A percentile compares a stretch with the other conserved stretches of the same genome.
Evolutionary conservation across 1,140 invertebrate species (phyloP).

Genomic region (Atta colombica): DNA sequence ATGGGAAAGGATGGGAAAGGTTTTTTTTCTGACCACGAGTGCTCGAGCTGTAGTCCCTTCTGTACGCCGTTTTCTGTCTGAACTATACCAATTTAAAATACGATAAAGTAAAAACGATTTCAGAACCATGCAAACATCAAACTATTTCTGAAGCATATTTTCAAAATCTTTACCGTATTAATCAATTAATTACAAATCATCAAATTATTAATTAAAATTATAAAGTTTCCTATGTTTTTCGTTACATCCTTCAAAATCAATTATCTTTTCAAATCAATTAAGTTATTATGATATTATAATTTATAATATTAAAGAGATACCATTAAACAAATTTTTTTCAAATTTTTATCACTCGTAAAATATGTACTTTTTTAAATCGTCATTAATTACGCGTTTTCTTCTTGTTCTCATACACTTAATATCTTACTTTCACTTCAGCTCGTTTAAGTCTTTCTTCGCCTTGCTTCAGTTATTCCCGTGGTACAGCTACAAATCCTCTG

Average conservation of each 20-base stretch:
- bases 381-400: not conserved
- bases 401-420: not conserved
- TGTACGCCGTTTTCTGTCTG: not conserved
- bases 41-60: not conserved
- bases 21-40: slow-evolving; percentile 25
- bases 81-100: slow-evolving; percentile 22
- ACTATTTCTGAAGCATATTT: not conserved
- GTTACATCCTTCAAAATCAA: not conserved
- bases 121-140: not conserved
- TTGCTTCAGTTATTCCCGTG: not conserved
- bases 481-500: slow-evolving; percentile 36
- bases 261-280: not conserved
- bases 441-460: slow-evolving; percentile 33
- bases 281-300: not conserved
- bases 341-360: not conserved
- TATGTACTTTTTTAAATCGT: not conserved
- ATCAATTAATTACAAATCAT: slow-evolving; percentile 11
- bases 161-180: not conserved
- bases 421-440: slow-evolving; percentile 18
- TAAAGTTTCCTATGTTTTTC: not conserved
- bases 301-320: too few relatives aligned
- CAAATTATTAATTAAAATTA: not conserved
- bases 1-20: slow-evolving; percentile 15
- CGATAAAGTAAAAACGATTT: slow-evolving; percentile 30
- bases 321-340: not conserved